A percentile compares a stretch with the other conserved stretches of the same genome.
phyloP scores from a whole-genome alignment of 1,140 invertebrate species.

The Ips typographus region DNA sequence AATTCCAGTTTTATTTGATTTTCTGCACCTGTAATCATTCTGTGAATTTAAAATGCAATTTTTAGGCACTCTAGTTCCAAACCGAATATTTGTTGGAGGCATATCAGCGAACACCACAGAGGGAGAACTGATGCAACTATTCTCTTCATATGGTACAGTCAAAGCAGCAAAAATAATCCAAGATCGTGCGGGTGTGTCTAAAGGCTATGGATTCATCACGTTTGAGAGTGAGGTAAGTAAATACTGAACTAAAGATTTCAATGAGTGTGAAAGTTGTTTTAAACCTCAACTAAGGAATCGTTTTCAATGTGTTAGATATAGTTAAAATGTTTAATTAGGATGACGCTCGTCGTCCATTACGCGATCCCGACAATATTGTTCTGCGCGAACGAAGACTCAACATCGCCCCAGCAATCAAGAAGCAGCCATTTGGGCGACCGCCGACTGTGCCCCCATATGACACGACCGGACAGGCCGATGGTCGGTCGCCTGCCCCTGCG shows the following conservation, averaged over 20 bases:
- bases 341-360: slow-evolving; percentile 75
- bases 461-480: slow-evolving; percentile 57
- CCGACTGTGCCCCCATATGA: slow-evolving; percentile 22
- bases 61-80: slow-evolving; percentile 79
- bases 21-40: too few relatives aligned
- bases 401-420: slow-evolving; percentile 88
- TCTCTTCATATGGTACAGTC: slow-evolving; percentile 85
- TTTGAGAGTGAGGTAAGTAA: slow-evolving; percentile 75
- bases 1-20: too few relatives aligned
- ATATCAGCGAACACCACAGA: slow-evolving; percentile 85
- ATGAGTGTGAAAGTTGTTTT: too few relatives aligned
- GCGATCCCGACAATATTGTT: slow-evolving; percentile 61
- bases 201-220: slow-evolving; percentile 94
- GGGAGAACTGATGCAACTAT: slow-evolving; percentile 77
- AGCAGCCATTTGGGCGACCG: slow-evolving; percentile 62
- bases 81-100: slow-evolving; percentile 93
- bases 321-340: slow-evolving; percentile 53
- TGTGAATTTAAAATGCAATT: not conserved
- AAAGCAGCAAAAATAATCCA: slow-evolving; percentile 93
- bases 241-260: too few relatives aligned
- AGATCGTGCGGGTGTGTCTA: slow-evolving; percentile 90
- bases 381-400: slow-evolving; percentile 83
- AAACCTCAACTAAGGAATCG: not conserved
- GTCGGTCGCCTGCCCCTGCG: slow-evolving; percentile 14
- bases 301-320: slow-evolving; percentile 2